Base-by-base conservation (phyloP, 1,140 invertebrate genomes). In the Drosophila paulistorum region DNA sequence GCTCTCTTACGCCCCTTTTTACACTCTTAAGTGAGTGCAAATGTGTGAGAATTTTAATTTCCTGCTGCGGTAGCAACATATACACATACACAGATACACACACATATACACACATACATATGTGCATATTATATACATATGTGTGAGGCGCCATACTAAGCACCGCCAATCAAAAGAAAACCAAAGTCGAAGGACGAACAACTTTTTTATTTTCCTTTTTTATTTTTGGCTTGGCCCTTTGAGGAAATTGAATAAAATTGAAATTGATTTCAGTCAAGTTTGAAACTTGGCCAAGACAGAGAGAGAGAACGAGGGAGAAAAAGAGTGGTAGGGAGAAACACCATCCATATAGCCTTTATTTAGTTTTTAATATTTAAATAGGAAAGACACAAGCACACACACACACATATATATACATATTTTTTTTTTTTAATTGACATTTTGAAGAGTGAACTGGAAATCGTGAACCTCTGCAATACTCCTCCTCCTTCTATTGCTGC, bases 211-310 rank as follows among this genome's bases (percentile, higher is more conserved):
- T 11, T 51, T 51, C 9, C 20, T 20, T 11, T 48, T 17, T 48
- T 48, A 20, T 7, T 17, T 48, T 48, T 17, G 14, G n/a, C 14
- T 10, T 51, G 17, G 61, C 58, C 72, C 71, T 77, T 77, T 68
- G 74, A 75, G 84, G 84, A 87, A 87, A 87, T 87, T 80, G 89
- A 89, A 89, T 82, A 65, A 81, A 89, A 89, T 87, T 87, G 84
- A 87, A 89, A 87, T 87, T 87, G 84, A 79, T 79, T 87, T 89
- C 75, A 79, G 77, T 71, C 68, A 58, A 77, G 69, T 69, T 70
- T 64, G 41, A 59, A 35, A 72, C 64, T 72, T 74, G 37, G 71
- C 23, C 71, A 57, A 37, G 57, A 11, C 7, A 13, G 37, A 13
- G 11, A 39, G 10, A 13, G 11, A 39, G 37, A 39, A 11, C 10